Evolutionary conservation across 2,888 invertebrate genomes (phyloP).

Genomic region (Sinohyriopsis cumingii): DNA sequence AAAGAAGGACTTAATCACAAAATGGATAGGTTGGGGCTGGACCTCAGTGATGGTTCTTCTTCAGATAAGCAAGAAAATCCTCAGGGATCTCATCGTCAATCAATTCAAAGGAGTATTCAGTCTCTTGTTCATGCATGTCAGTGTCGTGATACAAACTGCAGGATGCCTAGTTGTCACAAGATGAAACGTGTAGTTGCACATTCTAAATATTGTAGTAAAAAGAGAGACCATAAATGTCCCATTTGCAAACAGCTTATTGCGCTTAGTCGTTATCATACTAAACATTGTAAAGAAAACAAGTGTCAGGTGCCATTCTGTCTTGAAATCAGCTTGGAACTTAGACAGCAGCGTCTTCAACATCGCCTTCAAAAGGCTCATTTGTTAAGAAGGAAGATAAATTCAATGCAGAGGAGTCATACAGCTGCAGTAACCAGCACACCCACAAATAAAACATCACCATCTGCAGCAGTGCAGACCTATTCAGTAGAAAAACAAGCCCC

Average conservation of each 20-base stretch:
- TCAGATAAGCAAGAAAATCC: constrained; percentile 86
- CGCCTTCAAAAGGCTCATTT: constrained; percentile 95
- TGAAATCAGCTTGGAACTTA: constrained; percentile 97
- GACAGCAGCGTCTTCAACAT: constrained; percentile 97
- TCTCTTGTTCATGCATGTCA: constrained; percentile 89
- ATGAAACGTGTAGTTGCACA: constrained; percentile 99
- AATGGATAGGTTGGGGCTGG: constrained; percentile 97
- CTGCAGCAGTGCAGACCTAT: constrained; percentile 11
- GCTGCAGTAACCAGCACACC: constrained; percentile 24
- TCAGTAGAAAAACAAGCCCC: constrained; percentile 43
- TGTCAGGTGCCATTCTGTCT: constrained; percentile 99
- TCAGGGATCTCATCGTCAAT: constrained; percentile 86
- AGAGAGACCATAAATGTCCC: constrained; percentile 90
- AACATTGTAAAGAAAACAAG: constrained; percentile 91
- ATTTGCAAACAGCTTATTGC: constrained; percentile 99
- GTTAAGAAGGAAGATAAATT: constrained; percentile 79
- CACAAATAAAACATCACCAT: constrained; percentile 26
- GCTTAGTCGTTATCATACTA: constrained; percentile 98
- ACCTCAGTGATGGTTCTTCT: constrained; percentile 85
- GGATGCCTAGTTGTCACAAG: constrained; percentile 96
- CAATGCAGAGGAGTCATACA: constrained; percentile 73
- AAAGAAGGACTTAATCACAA: constrained; percentile 96
- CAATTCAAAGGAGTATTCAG: constrained; percentile 93
- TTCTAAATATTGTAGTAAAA: constrained; percentile 91
- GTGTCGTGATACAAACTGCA: constrained; percentile 98